These are phyloP conservation scores for Drosophila tristis DNA, from an alignment of 1,140 invertebrate genomes.

Conservation along the genomic window DNA sequence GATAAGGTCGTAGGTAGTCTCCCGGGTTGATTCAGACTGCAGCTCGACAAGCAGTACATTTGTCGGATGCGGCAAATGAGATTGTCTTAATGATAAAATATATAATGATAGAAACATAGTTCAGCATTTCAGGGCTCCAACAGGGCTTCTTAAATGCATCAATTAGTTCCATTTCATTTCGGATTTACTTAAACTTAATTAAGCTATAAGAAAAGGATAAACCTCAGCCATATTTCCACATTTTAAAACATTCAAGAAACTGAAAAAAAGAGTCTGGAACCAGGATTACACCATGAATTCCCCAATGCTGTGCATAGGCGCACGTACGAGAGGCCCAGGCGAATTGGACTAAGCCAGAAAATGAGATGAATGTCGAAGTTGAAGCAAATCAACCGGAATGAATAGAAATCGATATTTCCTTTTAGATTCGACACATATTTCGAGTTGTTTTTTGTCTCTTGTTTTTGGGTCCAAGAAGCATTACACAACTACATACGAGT, in stretches of 20 bases:
- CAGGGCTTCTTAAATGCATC: constrained; percentile 6
- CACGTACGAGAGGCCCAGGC: background rate
- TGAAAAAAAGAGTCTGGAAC: background rate
- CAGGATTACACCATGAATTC: too few relatives aligned
- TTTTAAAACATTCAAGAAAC: background rate
- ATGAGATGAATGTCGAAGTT: background rate
- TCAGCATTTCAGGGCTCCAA: background rate
- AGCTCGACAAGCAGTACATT: too few relatives aligned
- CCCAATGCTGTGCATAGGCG: background rate
- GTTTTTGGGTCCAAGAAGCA: constrained; percentile 4
- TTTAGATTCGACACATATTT: constrained; percentile 41
- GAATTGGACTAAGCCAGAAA: too few relatives aligned
- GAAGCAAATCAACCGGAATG: background rate
- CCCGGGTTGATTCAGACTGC: too few relatives aligned
- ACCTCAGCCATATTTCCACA: too few relatives aligned
- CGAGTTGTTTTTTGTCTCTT: constrained; percentile 21
- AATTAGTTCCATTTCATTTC: constrained; percentile 33
- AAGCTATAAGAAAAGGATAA: background rate
- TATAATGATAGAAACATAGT: background rate
- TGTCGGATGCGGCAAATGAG: too few relatives aligned
- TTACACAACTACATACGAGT: background rate
- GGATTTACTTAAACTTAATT: constrained; percentile 12
- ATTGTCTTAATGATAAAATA: too few relatives aligned
- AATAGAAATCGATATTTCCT: constrained; percentile 50
- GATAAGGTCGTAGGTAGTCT: too few relatives aligned